phyloP scores from a whole-genome alignment of 2,888 invertebrate genomes.

The Morpho deidamia region DNA sequence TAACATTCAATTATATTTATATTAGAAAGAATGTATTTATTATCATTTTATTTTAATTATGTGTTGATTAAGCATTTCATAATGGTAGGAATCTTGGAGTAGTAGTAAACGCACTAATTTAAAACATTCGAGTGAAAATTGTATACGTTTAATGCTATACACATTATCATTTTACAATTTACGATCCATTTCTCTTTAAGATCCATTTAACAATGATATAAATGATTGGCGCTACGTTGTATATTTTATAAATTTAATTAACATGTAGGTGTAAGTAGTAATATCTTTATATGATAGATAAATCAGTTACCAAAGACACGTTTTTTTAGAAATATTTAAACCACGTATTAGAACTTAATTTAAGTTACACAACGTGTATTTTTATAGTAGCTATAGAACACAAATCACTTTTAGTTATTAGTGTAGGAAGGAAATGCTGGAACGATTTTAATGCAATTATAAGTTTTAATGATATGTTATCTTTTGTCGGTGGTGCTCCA shows the following conservation, averaged over 20 bases:
- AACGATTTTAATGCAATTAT: conserved; percentile 19
- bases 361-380: conserved; percentile 10
- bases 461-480: conserved; percentile 64
- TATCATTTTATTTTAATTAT: neutral
- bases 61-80: too few relatives aligned
- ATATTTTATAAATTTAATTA: conserved; percentile 16
- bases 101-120: neutral
- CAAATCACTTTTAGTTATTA: conserved; percentile 3
- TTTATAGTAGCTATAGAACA: conserved; percentile 6
- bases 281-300: conserved; percentile 1
- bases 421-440: conserved; percentile 21
- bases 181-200: neutral
- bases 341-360: conserved; percentile 6
- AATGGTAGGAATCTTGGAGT: neutral
- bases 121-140: neutral
- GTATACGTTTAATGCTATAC: neutral
- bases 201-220: conserved; percentile 17
- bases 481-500: conserved; percentile 78
- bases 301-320: conserved; percentile 6
- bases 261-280: conserved; percentile 16
- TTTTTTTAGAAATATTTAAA: conserved; percentile 4
- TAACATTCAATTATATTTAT: too few relatives aligned
- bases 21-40: neutral
- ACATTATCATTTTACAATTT: neutral
- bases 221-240: conserved; percentile 6